phyloP scores from a whole-genome alignment of 1,140 invertebrate species.

The Dreissena rostriformis region DNA sequence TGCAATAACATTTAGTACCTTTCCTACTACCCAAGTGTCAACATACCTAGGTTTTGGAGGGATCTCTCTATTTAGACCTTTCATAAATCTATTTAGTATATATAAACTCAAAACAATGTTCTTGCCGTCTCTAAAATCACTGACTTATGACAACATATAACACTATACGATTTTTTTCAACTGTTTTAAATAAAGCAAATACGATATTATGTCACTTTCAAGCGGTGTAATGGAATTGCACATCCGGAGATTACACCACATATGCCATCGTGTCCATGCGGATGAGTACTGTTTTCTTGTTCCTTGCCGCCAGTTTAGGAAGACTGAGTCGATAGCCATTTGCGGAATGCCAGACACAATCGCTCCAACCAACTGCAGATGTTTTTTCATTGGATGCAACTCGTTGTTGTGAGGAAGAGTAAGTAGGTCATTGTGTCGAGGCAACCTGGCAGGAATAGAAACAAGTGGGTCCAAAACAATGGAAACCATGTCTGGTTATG shows the following conservation, averaged over 20 bases:
- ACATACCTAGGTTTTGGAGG: slow-evolving; percentile 17
- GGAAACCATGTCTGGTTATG: slow-evolving; percentile 14
- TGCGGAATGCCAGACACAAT: slow-evolving; percentile 8
- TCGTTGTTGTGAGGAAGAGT: slow-evolving; percentile 3
- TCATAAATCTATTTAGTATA: slow-evolving; percentile 1
- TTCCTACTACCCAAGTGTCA: background rate
- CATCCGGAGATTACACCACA: slow-evolving; percentile 18
- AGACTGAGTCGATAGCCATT: slow-evolving; percentile 10
- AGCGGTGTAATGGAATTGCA: slow-evolving; percentile 16
- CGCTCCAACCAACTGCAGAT: background rate
- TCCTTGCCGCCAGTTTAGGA: background rate
- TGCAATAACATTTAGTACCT: slow-evolving; percentile 7
- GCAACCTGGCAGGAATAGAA: slow-evolving; percentile 26
- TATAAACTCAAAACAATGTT: background rate
- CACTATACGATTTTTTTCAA: slow-evolving; percentile 19
- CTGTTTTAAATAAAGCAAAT: slow-evolving; percentile 22
- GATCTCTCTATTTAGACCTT: background rate
- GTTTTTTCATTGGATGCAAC: slow-evolving; percentile 4
- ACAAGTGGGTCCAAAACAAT: slow-evolving; percentile 1
- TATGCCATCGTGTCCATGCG: slow-evolving; percentile 21
- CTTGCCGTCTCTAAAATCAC: slow-evolving; percentile 28
- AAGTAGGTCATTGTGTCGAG: slow-evolving; percentile 18
- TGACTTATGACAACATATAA: slow-evolving; percentile 1
- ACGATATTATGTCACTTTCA: slow-evolving; percentile 32
- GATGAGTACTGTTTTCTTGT: slow-evolving; percentile 1